Evolutionary conservation across 2,113 vertebrate species (phyloP), one percentile per base, ranked within the genome.

Genomic region (Ginglymostoma cirratum): DNA sequence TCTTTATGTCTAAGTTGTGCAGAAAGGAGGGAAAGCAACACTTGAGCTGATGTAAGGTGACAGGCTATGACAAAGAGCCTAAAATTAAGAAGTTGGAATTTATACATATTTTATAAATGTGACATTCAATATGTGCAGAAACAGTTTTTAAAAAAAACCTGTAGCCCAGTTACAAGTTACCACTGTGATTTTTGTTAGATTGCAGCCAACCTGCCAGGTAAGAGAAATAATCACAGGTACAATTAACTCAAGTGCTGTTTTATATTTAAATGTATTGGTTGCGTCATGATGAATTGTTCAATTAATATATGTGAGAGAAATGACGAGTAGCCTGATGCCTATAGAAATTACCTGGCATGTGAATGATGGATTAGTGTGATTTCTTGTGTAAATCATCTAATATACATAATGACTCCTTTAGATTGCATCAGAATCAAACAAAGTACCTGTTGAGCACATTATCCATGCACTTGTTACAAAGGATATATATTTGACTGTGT

Each of bases 1-100:
- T 95, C 94, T 95, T 95, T 95, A 52, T 95, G 94, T 95, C 42
- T 72, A 95, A 95, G 69, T 72, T 72, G 94, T 34, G 94, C 94
- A 76, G 72, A 95, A 93, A 93, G 87, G 69, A 72, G 69, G 94
- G 94, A 76, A 95, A 70, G 94, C 45, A 76, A 76, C 67, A 48
- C 23, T 38, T 72, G 67, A 70, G 38, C 92, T 69, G 66, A 94
- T 24, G n/a, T 42, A 24, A 72, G 15, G 14, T 48, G 42, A 38
- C 69, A 27, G 45, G 94, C 3, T 24, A 45, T 17, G 23, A 76
- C 0, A 12, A 72, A 66, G 94, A 95, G 94, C 94, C 69, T 95
- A 72, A 95, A 52, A 70, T 72, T 70, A 95, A 45, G 38, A 95
- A 76, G 67, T 72, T 69, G 24, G 23, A 72, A 70, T 72, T 70